phyloP scores from a whole-genome alignment of 2,888 invertebrate species.

The Hypolimnas misippus region DNA sequence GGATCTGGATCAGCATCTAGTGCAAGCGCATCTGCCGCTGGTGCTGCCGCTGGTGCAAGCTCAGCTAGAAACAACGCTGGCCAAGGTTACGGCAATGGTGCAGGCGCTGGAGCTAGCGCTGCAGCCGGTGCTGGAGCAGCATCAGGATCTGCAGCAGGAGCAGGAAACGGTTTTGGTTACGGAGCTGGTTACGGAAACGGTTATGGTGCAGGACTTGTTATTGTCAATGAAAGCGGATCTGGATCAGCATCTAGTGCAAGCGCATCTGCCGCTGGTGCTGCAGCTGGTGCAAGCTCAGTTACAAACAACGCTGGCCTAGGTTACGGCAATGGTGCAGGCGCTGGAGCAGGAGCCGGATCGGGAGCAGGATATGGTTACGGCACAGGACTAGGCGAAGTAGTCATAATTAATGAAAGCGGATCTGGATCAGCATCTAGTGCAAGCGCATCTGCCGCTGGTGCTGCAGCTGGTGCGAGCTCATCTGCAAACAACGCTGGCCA shows the following conservation, averaged over 20 bases:
- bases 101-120: not conserved
- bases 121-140: not conserved
- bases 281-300: not conserved
- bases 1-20: conserved; percentile 6
- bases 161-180: not conserved
- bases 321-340: not conserved
- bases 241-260: conserved; percentile 20
- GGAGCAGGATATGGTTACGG: conserved; percentile 16
- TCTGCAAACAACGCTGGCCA: too few species aligned
- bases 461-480: too few species aligned
- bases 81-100: not conserved
- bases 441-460: too few species aligned
- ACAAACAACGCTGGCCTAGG: not conserved
- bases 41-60: conserved; percentile 14
- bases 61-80: not conserved
- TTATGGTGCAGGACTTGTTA: not conserved
- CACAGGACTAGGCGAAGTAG: too few species aligned
- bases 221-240: conserved; percentile 14
- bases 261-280: conserved; percentile 17
- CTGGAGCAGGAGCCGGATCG: conserved; percentile 8
- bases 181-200: not conserved
- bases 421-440: too few species aligned
- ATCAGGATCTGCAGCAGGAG: not conserved
- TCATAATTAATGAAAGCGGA: too few species aligned
- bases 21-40: conserved; percentile 13